Conservation (phyloP, 1,140 invertebrate species). For the Rhizoglyphus robini region DNA sequence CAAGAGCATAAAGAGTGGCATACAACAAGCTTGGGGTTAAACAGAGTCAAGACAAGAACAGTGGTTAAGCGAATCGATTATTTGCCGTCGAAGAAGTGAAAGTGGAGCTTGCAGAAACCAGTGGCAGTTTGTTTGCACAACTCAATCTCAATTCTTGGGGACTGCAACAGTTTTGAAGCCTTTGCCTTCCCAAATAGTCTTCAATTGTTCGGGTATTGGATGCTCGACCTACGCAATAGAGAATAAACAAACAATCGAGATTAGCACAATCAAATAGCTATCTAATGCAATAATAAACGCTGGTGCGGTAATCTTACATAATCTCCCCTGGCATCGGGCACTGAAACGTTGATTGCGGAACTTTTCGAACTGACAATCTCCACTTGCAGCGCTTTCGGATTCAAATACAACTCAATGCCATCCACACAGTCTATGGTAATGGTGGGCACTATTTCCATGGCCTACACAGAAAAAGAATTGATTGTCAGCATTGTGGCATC, state of each 20-base stretch:
- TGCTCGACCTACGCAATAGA: slow-evolving; percentile 53
- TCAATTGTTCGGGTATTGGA: slow-evolving; percentile 91
- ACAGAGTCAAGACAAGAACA: background rate
- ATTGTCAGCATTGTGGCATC: background rate
- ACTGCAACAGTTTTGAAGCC: slow-evolving; percentile 34
- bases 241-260: slow-evolving; percentile 15
- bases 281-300: background rate
- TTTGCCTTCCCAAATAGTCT: slow-evolving; percentile 57
- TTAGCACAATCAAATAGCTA: background rate
- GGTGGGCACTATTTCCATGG: slow-evolving; percentile 83
- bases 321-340: slow-evolving; percentile 69
- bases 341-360: slow-evolving; percentile 93
- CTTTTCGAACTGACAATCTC: slow-evolving; percentile 88
- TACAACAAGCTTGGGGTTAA: background rate
- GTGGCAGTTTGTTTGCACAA: background rate
- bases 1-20: background rate
- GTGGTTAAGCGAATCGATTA: background rate
- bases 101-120: background rate
- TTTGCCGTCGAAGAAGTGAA: background rate
- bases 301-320: slow-evolving; percentile 54
- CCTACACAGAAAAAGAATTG: slow-evolving; percentile 41
- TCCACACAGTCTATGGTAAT: slow-evolving; percentile 97
- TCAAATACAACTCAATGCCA: slow-evolving; percentile 93
- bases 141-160: slow-evolving; percentile 19
- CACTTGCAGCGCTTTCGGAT: slow-evolving; percentile 63